Percentiles rank a stretch among this genome's conserved stretches.
phyloP scores from a whole-genome alignment of 1,140 invertebrate genomes.

The Neodiprion pinetum region DNA sequence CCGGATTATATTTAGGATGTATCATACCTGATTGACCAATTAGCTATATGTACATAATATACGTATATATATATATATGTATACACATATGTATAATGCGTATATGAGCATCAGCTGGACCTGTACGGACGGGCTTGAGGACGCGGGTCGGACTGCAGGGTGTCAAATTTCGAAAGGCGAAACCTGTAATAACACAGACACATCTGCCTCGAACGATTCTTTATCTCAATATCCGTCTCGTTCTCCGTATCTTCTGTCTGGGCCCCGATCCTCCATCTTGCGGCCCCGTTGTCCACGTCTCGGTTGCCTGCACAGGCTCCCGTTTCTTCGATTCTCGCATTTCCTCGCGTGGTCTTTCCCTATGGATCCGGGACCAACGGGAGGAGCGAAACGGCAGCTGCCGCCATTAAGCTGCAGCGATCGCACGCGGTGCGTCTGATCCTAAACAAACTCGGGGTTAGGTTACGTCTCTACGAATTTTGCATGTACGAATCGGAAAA shows the following conservation, averaged over 20 bases:
- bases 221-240: conserved; percentile 28
- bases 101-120: too few species aligned
- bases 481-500: not conserved
- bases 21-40: too few species aligned
- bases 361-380: not conserved
- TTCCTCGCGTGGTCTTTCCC: not conserved
- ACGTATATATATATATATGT: too few species aligned
- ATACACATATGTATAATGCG: too few species aligned
- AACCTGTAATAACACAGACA: conserved; percentile 51
- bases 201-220: conserved; percentile 45
- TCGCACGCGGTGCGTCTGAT: not conserved
- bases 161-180: conserved; percentile 49
- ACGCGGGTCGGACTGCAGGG: not conserved
- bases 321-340: conserved; percentile 7
- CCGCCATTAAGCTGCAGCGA: not conserved
- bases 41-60: too few species aligned
- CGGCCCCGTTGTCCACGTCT: not conserved
- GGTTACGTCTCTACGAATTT: not conserved
- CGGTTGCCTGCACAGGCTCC: not conserved
- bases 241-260: conserved; percentile 14
- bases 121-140: too few species aligned
- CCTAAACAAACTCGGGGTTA: not conserved
- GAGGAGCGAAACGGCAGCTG: not conserved
- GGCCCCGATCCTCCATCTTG: not conserved
- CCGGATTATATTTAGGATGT: too few species aligned